Evolutionary conservation across 2,888 invertebrate genomes (phyloP).

Genomic region (Chromoteleia sp.): DNA sequence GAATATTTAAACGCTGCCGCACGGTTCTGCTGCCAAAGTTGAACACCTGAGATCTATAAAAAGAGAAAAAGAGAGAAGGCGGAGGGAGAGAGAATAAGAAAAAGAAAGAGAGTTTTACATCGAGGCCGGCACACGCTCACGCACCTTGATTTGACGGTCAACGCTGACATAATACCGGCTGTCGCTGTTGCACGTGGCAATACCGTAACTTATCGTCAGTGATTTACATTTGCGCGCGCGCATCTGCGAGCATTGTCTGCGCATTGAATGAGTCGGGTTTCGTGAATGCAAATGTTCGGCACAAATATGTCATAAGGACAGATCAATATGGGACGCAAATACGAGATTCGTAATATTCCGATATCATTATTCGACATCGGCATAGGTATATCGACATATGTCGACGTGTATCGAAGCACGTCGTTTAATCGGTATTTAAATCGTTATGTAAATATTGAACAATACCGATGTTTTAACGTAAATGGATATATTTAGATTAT

Average conservation of each 20-base stretch:
- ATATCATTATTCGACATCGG: too few species aligned
- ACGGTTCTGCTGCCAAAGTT: constrained; percentile 46
- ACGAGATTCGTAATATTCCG: too few species aligned
- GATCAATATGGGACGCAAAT: too few species aligned
- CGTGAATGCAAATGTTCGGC: constrained; percentile 9
- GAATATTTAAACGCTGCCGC: background rate
- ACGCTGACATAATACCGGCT: constrained; percentile 57
- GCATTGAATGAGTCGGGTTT: constrained; percentile 7
- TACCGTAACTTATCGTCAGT: constrained; percentile 28
- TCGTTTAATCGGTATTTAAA: too few species aligned
- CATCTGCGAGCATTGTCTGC: constrained; percentile 15
- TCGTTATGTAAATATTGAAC: too few species aligned
- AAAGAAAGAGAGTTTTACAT: constrained; percentile 2
- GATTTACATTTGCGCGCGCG: constrained; percentile 23
- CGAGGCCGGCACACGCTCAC: constrained; percentile 50
- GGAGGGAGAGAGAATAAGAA: background rate
- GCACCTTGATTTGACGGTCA: constrained; percentile 63
- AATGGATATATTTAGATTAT: too few species aligned
- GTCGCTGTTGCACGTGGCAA: constrained; percentile 45
- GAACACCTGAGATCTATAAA: constrained; percentile 15
- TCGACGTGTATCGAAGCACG: too few species aligned
- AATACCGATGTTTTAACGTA: too few species aligned
- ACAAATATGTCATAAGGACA: too few species aligned
- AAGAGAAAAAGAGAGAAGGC: background rate
- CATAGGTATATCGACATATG: too few species aligned